Evolutionary conservation across 2,113 vertebrate genomes (phyloP), one percentile per base, ranked within the genome.

Genomic region (Albula goreensis): DNA sequence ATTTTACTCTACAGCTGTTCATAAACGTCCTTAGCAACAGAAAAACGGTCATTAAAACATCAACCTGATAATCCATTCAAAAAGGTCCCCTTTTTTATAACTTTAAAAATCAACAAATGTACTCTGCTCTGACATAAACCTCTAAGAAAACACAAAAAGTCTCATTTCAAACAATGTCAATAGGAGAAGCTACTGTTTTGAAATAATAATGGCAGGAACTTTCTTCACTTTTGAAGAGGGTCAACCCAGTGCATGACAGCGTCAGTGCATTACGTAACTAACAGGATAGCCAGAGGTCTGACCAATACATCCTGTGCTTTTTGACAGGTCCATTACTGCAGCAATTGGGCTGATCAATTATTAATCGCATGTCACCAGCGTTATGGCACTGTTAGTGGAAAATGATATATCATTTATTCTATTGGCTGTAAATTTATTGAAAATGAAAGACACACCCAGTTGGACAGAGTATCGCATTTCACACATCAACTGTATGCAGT

Each of bases 371-470:
- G 60, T 66, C 22, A 13, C 60, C 60, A 66, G 15, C 6, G 60
- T 4, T 22, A 22, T 22, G 17, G 60, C 17, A 66, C 60, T 13
- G 60, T 66, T 66, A 81, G 51, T 50, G 49, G 48, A 48, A 51
- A 80, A 85, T 63, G 7, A 79, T 50, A 79, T 12, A 50, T 48
- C 78, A 79, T 17, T 50, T 12, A 2, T 52, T 50, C 25, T 48
- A 78, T 57, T 25, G 57, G 52, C 78, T 63, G 80, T 81, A 83
- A 83, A 83, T 87, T 80, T 87, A 83, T 83, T 83, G 82, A 80
- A 87, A 87, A 51, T 25, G 53, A 83, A 86, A 83, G 81, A 51
- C 78, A 80, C 81, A 87, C 49, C 77, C 81, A 87, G 80, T 77
- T 41, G 63, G 41, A 66, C 5, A 50, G 60, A 80, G 53, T 53